Percentiles rank a stretch among this genome's conserved stretches.
Evolutionary conservation across 2,797 vertebrate genomes (phyloP).

Genomic region (Buceros bicornis): DNA sequence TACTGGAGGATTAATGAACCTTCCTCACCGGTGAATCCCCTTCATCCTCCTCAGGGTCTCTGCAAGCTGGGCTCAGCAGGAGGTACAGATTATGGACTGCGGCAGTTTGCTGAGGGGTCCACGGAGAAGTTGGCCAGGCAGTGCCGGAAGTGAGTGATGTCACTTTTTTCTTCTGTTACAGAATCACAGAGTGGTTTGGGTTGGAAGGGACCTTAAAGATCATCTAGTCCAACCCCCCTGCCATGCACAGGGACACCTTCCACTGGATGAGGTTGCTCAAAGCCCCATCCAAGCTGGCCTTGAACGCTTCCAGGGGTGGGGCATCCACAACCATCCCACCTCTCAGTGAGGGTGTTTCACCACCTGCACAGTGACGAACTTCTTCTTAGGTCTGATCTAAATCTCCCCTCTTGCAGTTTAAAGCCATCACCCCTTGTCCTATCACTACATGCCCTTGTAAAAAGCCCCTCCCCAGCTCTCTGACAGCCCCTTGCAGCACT

Average conservation of each 20-base stretch:
- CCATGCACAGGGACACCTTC: background rate
- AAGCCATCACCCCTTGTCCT: background rate
- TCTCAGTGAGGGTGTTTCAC: too few relatives aligned
- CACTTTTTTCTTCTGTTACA: background rate
- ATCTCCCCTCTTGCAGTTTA: background rate
- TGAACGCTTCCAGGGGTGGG: background rate
- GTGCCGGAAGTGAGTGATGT: conserved; percentile 91
- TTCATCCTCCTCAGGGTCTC: conserved; percentile 85
- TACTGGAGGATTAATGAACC: background rate
- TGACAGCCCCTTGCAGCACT: background rate
- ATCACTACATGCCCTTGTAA: background rate
- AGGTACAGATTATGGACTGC: conserved; percentile 93
- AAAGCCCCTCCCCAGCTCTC: background rate
- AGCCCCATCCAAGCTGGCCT: background rate
- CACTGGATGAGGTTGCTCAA: background rate
- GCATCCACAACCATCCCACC: background rate
- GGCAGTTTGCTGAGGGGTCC: conserved; percentile 97
- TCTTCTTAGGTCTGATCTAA: background rate
- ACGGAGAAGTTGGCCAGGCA: conserved; percentile 97
- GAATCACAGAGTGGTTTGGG: background rate
- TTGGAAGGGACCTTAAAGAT: background rate
- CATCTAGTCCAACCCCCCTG: background rate
- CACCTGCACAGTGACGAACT: too few relatives aligned
- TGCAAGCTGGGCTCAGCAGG: conserved; percentile 98
- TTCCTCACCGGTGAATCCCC: background rate